These are phyloP conservation scores for Ceratina japonica DNA, from an alignment of 1,140 invertebrate species.

Conservation along the genomic window DNA sequence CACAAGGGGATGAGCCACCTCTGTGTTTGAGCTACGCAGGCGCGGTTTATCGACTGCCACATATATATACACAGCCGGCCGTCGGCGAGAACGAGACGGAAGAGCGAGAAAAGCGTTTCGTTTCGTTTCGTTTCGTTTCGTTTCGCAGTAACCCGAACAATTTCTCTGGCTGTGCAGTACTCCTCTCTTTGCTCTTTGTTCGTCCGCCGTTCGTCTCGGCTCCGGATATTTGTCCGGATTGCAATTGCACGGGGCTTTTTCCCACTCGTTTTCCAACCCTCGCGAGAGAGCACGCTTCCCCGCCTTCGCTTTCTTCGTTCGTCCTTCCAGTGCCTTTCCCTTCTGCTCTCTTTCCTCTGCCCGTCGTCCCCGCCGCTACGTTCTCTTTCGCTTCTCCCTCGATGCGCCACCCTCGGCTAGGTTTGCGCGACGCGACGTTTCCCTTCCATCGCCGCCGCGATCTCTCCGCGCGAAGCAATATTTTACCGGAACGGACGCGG, in stretches of 20 bases:
- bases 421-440: slow-evolving; percentile 2
- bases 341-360: neutral
- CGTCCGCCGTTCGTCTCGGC: slow-evolving; percentile 56
- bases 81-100: slow-evolving; percentile 16
- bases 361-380: no score
- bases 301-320: neutral
- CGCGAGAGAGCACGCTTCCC: slow-evolving; percentile 24
- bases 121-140: slow-evolving; percentile 45
- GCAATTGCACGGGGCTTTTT: slow-evolving; percentile 66
- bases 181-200: slow-evolving; percentile 52
- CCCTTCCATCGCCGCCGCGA: slow-evolving; percentile 25
- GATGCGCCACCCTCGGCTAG: neutral
- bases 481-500: slow-evolving; percentile 54
- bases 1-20: slow-evolving; percentile 30
- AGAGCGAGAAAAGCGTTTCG: slow-evolving; percentile 32
- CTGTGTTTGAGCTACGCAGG: slow-evolving; percentile 63
- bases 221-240: slow-evolving; percentile 67
- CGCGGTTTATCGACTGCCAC: slow-evolving; percentile 66
- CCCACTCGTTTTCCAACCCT: slow-evolving; percentile 54
- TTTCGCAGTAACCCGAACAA: slow-evolving; percentile 66
- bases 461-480: slow-evolving; percentile 53
- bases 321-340: neutral
- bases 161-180: slow-evolving; percentile 49
- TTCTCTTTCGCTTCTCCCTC: neutral
- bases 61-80: slow-evolving; percentile 50